phyloP scores from a whole-genome alignment of 2,888 invertebrate genomes.

The Nycteola revayana region DNA sequence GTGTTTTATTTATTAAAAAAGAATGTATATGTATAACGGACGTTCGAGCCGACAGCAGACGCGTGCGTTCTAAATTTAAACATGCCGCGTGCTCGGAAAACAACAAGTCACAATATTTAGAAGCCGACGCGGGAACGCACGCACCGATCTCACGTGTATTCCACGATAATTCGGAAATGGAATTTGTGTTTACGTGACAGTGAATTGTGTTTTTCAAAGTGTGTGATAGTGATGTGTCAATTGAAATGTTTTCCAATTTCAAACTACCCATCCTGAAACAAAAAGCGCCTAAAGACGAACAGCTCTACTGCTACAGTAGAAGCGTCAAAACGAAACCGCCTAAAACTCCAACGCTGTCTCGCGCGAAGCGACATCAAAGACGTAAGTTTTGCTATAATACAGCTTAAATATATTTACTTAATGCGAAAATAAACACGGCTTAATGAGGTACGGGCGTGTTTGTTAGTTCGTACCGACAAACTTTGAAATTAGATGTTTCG shows the following conservation, averaged over 20 bases:
- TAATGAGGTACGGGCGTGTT: constrained; percentile 62
- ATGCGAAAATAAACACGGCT: constrained; percentile 58
- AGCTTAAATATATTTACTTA: constrained; percentile 37
- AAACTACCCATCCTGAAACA: constrained; percentile 76
- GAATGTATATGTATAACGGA: constrained; percentile 50
- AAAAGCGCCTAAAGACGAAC: constrained; percentile 70
- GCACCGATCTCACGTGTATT: constrained; percentile 40
- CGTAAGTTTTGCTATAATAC: constrained; percentile 57
- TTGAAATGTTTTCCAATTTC: constrained; percentile 80
- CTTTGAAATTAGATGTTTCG: constrained; percentile 55
- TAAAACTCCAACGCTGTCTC: constrained; percentile 78
- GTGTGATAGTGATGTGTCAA: constrained; percentile 35
- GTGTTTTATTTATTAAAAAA: constrained; percentile 61
- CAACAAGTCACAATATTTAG: constrained; percentile 68
- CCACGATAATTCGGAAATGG: constrained; percentile 29
- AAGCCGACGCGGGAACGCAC: constrained; percentile 58
- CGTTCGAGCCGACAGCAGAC: constrained; percentile 56
- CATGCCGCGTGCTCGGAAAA: constrained; percentile 64
- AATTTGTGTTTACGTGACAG: constrained; percentile 30
- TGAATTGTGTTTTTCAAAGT: constrained; percentile 26
- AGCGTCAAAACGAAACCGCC: constrained; percentile 80
- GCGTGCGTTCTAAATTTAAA: constrained; percentile 67
- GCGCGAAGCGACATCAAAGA: constrained; percentile 75
- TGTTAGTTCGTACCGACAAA: constrained; percentile 41
- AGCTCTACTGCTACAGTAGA: constrained; percentile 68